Base-by-base conservation (phyloP, 2,888 invertebrate genomes). In the Xestia xanthographa region DNA sequence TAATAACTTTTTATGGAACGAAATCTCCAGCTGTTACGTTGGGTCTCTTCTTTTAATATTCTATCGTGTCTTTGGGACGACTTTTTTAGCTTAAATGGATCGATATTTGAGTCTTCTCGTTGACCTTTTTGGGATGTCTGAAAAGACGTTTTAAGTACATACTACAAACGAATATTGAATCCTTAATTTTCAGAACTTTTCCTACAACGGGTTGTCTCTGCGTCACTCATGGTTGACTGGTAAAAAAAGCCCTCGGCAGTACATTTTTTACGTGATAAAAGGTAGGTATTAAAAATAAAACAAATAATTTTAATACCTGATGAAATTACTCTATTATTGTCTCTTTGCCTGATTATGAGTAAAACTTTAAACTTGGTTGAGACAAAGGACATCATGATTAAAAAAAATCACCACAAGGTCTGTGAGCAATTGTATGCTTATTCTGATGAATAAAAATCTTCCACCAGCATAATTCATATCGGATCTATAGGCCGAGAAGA, bases 11-110 rank as follows among this genome's bases (percentile, higher is more conserved):
- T 69, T 74, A 62, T 70, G 60, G 43, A 66, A 50, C 56, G 12
- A 66, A 41, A 45, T 53, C 43, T 14, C 60, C 84, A 84, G 80
- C 65, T 84, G 86, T 83, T 86, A 74, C 82, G 2, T 5, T 69
- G 20, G 22, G 11, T 45, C 43, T 62, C 58, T 60, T 69, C n/a
- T n/a, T 78, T 77, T 84, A 83, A 80, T 83, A 80, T 71, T 83
- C 63, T 11, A 6, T 38, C 41, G 14, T 43, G 14, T 34, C 26
- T 70, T 60, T 22, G n/a, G 20, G 2, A 6, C 0, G 1, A 45
- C 4, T 45, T 82, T 81, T 75, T 69, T 43, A 1, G 17, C 0
- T 14, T 29, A 70, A 34, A 50, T 75, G 1, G 22, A 79, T 63
- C 26, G 65, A n/a, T 43, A 65, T 75, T 62, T 41, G 1, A 56